phyloP scores from a whole-genome alignment of 2,888 invertebrate species.

The Aethes cnicana region DNA sequence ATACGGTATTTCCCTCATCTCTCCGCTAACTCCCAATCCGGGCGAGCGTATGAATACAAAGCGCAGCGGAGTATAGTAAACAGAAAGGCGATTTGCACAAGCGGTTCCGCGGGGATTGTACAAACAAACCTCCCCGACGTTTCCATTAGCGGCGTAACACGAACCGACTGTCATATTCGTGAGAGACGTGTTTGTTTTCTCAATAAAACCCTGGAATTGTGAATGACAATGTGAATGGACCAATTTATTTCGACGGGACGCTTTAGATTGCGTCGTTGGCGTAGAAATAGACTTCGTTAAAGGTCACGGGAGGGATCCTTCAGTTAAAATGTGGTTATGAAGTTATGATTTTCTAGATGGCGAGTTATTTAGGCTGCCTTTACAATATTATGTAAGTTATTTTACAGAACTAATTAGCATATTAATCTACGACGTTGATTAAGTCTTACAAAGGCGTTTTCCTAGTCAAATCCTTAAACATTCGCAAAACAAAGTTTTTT shows the following conservation, averaged over 20 bases:
- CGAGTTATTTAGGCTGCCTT: no score
- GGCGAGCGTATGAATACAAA: constrained; percentile 23
- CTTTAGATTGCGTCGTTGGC: constrained; percentile 3
- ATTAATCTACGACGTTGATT: no score
- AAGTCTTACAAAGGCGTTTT: no score
- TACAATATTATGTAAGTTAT: no score
- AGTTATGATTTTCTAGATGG: no score
- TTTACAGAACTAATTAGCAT: no score
- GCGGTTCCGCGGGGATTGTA: constrained; percentile 14
- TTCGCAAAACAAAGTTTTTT: no score
- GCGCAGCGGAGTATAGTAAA: constrained; percentile 16
- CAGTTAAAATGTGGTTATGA: not conserved
- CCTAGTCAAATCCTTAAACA: no score
- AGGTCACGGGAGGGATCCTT: no score
- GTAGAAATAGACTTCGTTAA: constrained; percentile 4
- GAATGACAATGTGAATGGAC: constrained; percentile 26
- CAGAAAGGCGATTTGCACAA: constrained; percentile 12
- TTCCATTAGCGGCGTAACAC: constrained; percentile 12
- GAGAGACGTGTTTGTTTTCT: constrained; percentile 16
- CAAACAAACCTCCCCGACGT: constrained; percentile 12
- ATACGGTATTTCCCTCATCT: no score
- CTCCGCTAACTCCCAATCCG: constrained; percentile 2
- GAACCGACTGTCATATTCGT: constrained; percentile 7
- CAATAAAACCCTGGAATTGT: constrained; percentile 27
- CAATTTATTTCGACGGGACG: constrained; percentile 16